Conservation (phyloP, 35 echinoderm and acorn worm genomes). For the Chiridota heheva region DNA sequence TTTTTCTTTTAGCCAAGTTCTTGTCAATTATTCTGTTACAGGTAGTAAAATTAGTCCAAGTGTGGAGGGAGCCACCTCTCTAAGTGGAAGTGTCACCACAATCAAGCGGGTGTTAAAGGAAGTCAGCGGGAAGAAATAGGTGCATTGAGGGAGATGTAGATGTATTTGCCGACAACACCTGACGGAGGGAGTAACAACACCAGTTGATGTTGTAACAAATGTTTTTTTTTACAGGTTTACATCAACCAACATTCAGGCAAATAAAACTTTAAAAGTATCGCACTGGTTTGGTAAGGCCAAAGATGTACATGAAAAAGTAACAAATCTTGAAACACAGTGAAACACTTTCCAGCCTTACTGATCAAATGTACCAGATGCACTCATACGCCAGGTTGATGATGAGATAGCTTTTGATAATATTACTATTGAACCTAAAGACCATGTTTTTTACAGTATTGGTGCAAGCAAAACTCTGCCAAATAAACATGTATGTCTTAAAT, state of each 20-base stretch:
- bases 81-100: too few relatives aligned
- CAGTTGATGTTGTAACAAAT: slow-evolving; percentile 21
- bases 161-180: slow-evolving; percentile 33
- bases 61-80: too few relatives aligned
- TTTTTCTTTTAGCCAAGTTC: too few relatives aligned
- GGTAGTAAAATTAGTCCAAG: too few relatives aligned
- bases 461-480: too few relatives aligned
- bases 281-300: neutral
- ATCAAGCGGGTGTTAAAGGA: too few relatives aligned
- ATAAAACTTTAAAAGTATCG: slow-evolving; percentile 8
- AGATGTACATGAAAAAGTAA: slow-evolving; percentile 10
- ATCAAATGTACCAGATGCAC: neutral
- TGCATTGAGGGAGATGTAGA: slow-evolving; percentile 37
- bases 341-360: slow-evolving; percentile 5
- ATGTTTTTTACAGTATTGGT: slow-evolving; percentile 26
- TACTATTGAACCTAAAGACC: slow-evolving; percentile 35
- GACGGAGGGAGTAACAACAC: slow-evolving; percentile 13
- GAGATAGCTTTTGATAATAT: slow-evolving; percentile 15
- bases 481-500: too few relatives aligned
- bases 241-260: slow-evolving; percentile 11
- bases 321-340: neutral
- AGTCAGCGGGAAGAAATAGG: too few relatives aligned
- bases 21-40: too few relatives aligned
- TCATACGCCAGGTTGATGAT: neutral
- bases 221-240: neutral